Conservation (phyloP, 2,888 invertebrate genomes). For the Diaphora mendica region DNA sequence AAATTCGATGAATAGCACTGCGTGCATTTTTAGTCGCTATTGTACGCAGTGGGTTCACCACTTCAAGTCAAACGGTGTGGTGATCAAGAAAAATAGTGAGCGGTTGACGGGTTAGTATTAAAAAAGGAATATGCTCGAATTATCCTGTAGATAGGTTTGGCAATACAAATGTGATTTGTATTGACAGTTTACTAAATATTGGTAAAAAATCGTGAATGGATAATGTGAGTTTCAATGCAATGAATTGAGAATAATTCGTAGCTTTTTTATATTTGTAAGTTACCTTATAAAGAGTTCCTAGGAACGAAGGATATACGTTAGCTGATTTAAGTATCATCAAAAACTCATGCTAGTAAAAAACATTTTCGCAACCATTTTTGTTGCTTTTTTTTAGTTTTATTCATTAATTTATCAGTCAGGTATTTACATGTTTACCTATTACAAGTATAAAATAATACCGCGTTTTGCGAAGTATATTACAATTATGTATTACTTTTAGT, state of each 20-base stretch:
- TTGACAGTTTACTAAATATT: conserved; percentile 36
- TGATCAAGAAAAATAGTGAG: conserved; percentile 74
- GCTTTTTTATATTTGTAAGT: conserved; percentile 2
- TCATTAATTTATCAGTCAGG: too few species aligned
- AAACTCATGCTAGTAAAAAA: not conserved
- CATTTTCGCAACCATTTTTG: not conserved
- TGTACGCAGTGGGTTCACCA: conserved; percentile 69
- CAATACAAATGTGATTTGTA: conserved; percentile 56
- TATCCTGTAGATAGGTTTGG: conserved; percentile 49
- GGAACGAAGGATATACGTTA: not conserved
- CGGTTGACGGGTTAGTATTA: conserved; percentile 65
- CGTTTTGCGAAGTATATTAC: too few species aligned
- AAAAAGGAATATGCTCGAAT: conserved; percentile 73
- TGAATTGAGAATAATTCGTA: conserved; percentile 26
- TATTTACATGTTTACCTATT: too few species aligned
- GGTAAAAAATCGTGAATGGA: conserved; percentile 36
- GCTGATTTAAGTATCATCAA: too few species aligned
- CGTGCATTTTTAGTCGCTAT: conserved; percentile 74
- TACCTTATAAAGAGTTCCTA: too few species aligned
- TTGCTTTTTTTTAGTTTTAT: too few species aligned
- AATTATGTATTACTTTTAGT: too few species aligned
- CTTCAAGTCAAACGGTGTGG: conserved; percentile 79
- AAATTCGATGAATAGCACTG: conserved; percentile 77
- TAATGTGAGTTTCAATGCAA: conserved; percentile 20
- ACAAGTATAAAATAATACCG: too few species aligned